Evolutionary conservation across 2,113 vertebrate genomes (phyloP), one percentile per base, ranked within the genome.

Genomic region (Platichthys stellatus): DNA sequence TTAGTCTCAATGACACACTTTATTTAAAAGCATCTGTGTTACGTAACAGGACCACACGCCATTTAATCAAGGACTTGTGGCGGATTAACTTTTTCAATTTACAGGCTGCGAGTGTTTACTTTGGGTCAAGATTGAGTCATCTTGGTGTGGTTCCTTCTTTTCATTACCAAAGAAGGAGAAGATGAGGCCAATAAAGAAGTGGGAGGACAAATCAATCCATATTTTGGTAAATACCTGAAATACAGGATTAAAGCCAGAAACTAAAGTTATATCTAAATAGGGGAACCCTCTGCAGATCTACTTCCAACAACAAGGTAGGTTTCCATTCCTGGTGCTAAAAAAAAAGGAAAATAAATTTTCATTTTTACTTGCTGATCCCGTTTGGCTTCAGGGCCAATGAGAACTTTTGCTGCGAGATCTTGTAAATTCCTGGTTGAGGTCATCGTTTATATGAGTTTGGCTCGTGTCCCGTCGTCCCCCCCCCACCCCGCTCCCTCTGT

Each of bases 381-480:
- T 76, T 49, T 73, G 28, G 53, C 49, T 63, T 31, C 24, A 8
- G 54, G 5, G 63, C 75, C 80, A 81, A 72, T 78, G 35, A 83
- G 78, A 81, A 76, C 0, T 83, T 74, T 45, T 51, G 57, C 47
- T 47, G 31, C 70, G 47, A 81, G 69, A 72, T 57, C 79, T 84
- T 84, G 69, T 80, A 83, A 91, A 94, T 94, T 94, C 93, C 92
- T 87, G 80, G 77, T 40, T 94, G 91, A 94, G 85, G 90, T 94
- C 91, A 92, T 92, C 92, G 93, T 93, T 93, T 92, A 88, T 88
- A 78, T 80, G 80, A 64, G 81, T 86, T 91, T 93, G 91, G 92
- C 90, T 85, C 66, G 35, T 58, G 80, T 83, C 89, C 81, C 74
- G 40, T 23, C 28, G 5, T 6, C 5, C 28, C 28, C 28, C 28